Conservation (phyloP, 2,797 vertebrate species). For the Pantherophis alleghaniensis region DNA sequence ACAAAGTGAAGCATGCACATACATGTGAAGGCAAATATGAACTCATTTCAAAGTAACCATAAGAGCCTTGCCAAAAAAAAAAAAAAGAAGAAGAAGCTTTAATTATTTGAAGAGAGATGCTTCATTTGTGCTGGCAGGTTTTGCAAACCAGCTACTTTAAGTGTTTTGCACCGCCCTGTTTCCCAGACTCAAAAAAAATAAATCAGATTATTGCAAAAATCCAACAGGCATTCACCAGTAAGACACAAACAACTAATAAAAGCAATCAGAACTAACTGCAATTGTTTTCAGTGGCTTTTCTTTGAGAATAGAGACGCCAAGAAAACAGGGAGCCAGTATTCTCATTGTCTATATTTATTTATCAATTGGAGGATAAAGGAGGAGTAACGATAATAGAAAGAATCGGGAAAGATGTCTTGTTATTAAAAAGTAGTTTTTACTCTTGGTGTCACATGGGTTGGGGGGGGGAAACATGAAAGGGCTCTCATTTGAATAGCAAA, state of each 20-base stretch:
- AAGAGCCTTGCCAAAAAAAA: background rate
- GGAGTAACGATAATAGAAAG: background rate
- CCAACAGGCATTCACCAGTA: background rate
- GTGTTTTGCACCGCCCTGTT: background rate
- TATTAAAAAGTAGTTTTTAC: background rate
- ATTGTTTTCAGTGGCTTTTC: background rate
- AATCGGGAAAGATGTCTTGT: background rate
- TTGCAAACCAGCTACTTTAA: background rate
- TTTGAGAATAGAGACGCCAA: background rate
- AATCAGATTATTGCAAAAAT: background rate
- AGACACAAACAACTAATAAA: background rate
- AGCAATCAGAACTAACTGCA: background rate
- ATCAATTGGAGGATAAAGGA: background rate
- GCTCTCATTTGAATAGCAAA: background rate
- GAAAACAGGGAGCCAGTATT: background rate
- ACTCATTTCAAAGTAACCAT: background rate
- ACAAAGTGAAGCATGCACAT: background rate
- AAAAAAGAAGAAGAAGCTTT: background rate
- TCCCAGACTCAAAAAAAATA: background rate
- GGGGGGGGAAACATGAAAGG: background rate
- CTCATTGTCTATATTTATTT: background rate
- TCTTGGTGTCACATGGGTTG: background rate
- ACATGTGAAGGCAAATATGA: background rate
- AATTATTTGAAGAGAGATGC: background rate
- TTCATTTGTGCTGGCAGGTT: background rate